A percentile compares a stretch with the other conserved stretches of the same genome.
phyloP scores from a whole-genome alignment of 1,140 invertebrate genomes.

The Hypothenemus hampei region DNA sequence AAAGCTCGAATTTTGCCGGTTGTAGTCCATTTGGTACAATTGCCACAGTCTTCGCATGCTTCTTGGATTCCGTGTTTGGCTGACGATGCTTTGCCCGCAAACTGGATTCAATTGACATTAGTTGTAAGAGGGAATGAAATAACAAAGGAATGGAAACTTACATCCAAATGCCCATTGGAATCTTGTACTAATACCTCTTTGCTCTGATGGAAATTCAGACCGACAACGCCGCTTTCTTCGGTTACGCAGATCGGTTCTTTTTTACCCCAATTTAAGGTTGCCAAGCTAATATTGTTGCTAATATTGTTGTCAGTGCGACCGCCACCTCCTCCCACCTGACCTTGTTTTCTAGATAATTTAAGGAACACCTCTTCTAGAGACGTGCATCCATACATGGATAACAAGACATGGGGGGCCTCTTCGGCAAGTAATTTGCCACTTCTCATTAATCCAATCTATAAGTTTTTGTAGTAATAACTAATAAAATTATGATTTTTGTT shows the following conservation, averaged over 20 bases:
- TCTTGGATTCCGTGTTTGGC: constrained; percentile 31
- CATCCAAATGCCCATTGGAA: constrained; percentile 57
- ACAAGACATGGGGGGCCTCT: constrained; percentile 78
- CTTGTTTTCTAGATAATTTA: constrained; percentile 68
- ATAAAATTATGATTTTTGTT: too few relatives aligned
- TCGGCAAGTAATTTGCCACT: constrained; percentile 87
- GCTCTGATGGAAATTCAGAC: constrained; percentile 83
- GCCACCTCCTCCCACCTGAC: constrained; percentile 28
- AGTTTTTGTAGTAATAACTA: too few relatives aligned
- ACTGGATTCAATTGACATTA: too few relatives aligned
- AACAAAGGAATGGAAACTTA: constrained; percentile 27
- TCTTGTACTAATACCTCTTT: constrained; percentile 80
- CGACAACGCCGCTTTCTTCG: constrained; percentile 78
- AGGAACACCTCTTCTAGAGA: constrained; percentile 92
- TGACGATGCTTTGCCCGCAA: constrained; percentile 29
- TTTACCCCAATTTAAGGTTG: constrained; percentile 72
- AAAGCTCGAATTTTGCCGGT: constrained; percentile 56
- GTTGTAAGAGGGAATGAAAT: too few relatives aligned
- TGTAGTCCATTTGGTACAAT: constrained; percentile 46
- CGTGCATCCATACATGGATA: constrained; percentile 76
- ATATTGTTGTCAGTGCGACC: constrained; percentile 57
- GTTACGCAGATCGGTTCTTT: constrained; percentile 77
- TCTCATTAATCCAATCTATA: constrained; percentile 91
- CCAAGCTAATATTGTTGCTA: constrained; percentile 72
- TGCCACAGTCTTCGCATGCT: constrained; percentile 39